Base-by-base conservation (phyloP, 2,888 invertebrate genomes). In the Amphimallon solstitiale region DNA sequence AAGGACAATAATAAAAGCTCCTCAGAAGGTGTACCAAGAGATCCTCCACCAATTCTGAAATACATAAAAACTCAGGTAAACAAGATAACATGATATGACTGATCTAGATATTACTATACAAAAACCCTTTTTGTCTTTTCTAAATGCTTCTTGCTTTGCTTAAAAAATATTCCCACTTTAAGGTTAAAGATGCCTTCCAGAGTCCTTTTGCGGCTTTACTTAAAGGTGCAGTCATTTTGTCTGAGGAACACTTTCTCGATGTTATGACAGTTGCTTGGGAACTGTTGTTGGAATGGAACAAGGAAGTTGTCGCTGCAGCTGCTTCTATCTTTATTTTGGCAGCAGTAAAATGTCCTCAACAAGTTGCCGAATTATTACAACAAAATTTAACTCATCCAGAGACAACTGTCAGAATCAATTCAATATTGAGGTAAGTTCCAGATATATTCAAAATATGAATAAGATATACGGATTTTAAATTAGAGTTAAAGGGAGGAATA, bases 231-330 rank as follows among this genome's bases (percentile, higher is more conserved):
- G 93, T 94, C 0, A 91, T 96, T 2, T 86, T 98, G 80, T 86
- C 89, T 1, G 96, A 96, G 77, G 96, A 95, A 48, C 86, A 94
- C 74, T 95, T 96, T 75, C 86, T 90, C 1, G 95, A 96, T 74
- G 90, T 96, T 37, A 88, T 98, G 67, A 93, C 95, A 0, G 92
- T 96, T 0, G 94, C 97, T 0, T 99, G 99, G 99, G 95, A 97
- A 77, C 85, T 99, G 14, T 85, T 99, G 3, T 82, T 98, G 43
- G 98, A 99, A 78, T 88, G 90, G n/a, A 97, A 97, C 78, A 88
- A 93, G 72, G 94, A 94, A 80, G 90, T 94, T 6, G 89, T 92
- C 37, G 91, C 94, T 0, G 88, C 92, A 51, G 92, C 94, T 29
- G 95, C 97, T 0, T 92, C 96, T 0, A 84, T 97, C 14, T 97